Evolutionary conservation across 2,888 invertebrate species (phyloP).

Genomic region (Dynastes hyllus): DNA sequence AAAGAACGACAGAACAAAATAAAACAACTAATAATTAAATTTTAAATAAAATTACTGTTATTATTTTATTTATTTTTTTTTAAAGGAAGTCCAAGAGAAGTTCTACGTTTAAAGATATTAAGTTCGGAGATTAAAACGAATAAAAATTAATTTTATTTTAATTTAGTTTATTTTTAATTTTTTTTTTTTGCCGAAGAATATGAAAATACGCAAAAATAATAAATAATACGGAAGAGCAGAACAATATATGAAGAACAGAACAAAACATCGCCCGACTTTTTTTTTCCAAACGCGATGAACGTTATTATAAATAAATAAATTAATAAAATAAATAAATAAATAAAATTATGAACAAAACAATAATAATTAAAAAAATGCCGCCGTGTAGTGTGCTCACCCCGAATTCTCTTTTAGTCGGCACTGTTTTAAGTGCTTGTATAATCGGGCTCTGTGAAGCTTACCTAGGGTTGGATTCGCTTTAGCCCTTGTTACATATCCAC

Average conservation of each 20-base stretch:
- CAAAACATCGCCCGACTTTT: slow-evolving; percentile 45
- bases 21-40: slow-evolving; percentile 58
- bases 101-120: too few species aligned
- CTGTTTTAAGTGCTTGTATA: slow-evolving; percentile 80
- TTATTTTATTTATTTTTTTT: not conserved
- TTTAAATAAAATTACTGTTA: slow-evolving; percentile 1
- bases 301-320: slow-evolving; percentile 45
- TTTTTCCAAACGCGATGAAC: slow-evolving; percentile 43
- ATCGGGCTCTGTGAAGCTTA: slow-evolving; percentile 79
- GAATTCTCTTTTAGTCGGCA: slow-evolving; percentile 74
- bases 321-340: slow-evolving; percentile 56
- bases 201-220: slow-evolving; percentile 56
- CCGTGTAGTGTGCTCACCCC: slow-evolving; percentile 72
- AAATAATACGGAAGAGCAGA: slow-evolving; percentile 54
- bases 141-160: slow-evolving; percentile 55
- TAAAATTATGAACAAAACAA: slow-evolving; percentile 48
- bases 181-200: not conserved
- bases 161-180: too few species aligned
- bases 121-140: not conserved
- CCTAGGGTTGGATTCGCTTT: slow-evolving; percentile 74
- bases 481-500: slow-evolving; percentile 75
- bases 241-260: slow-evolving; percentile 42
- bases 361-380: slow-evolving; percentile 57
- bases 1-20: not conserved
- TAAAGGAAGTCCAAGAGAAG: not conserved